Evolutionary conservation across 1,140 invertebrate genomes (phyloP), one percentile per base, ranked within the genome.

Genomic region (Leptinotarsa lineolata): DNA sequence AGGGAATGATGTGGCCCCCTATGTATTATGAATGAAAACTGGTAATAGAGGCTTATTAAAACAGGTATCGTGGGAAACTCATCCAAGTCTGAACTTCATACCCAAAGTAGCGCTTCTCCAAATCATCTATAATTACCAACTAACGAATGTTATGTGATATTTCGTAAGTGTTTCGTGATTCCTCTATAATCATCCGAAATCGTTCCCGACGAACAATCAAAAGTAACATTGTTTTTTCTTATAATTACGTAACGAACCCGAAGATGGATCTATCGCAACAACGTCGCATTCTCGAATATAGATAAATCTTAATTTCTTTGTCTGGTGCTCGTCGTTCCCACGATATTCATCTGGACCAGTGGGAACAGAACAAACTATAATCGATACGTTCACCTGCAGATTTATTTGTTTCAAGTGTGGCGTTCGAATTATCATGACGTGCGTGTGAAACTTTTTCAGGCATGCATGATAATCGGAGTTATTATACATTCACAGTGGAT

Each of bases 241-340:
- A 54, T 54, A 54, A 54, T 54, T 54, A 54, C 48, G 48, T 18
- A 54, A 54, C 48, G 13, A 18, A 18, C 48, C n/a, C 48, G n/a
- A 54, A 54, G 48, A 18, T 54, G n/a, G 48, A 54, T 54, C 48
- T n/a, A 54, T 54, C 16, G 15, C 48, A 54, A 18, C 16, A 54
- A 54, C 48, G 48, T 18, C n/a, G 48, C 48, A 13, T 15, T 54
- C n/a, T 18, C 4, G 2, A 54, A 54, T 15, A n/a, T 18, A 54
- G 48, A 54, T 54, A 54, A 54, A 54, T 54, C 48, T n/a, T 54
- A 54, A 54, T 54, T 54, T 54, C 48, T 54, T 54, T 54, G 48
- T 54, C 3, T 54, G 48, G n/a, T 54, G 15, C 16, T 54, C 48
- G 15, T 4, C 48, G 48, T 54, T 54, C 48, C 48, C 48, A 54